Base-by-base conservation (phyloP, 1,140 invertebrate species). In the Drosophila bifasciata region DNA sequence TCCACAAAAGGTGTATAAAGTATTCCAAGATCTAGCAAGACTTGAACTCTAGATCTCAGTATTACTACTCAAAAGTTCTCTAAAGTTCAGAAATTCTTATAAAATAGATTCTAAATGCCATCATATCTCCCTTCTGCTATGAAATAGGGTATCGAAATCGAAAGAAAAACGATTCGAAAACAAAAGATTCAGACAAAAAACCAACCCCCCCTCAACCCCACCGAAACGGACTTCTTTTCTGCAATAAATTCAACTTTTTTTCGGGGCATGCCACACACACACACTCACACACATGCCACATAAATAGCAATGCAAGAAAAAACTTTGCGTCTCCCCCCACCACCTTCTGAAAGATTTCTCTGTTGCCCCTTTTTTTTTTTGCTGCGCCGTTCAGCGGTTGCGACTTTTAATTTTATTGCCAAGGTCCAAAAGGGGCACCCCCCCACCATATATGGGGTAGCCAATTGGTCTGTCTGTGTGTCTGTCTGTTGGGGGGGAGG, bases 371-470 rank as follows among this genome's bases (percentile, higher is more conserved):
- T 52, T 51, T 59, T 43, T 43, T 13, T 41, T 32, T n/a, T 36
- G 36, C n/a, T 25, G 45, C 28, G 44, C 36, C 39, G n/a, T 64
- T 69, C 32, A 44, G 59, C 45, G 58, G 69, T 73, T 64, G 70
- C 69, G 70, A 73, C 70, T 73, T 73, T 74, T 74, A 62, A 74
- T 74, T 74, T 74, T 74, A 74, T 74, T 50, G 69, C 70, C 70
- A 73, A 57, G 46, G 69, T 73, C 57, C 69, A 15, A 32, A 8
- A 19, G 50, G 6, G 8, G 11, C 8, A 4, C 28, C 23, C 39
- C n/a, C n/a, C n/a, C n/a, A n/a, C n/a, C n/a, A 48, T 11, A 11
- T 40, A n/a, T 53, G 17, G 67, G 36, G 15, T 48, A 69, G 70
- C 69, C 70, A 73, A 73, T 73, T 63, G 11, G 23, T 36, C 32